phyloP scores from a whole-genome alignment of 2,888 invertebrate genomes.

The Pimpla rufipes region DNA sequence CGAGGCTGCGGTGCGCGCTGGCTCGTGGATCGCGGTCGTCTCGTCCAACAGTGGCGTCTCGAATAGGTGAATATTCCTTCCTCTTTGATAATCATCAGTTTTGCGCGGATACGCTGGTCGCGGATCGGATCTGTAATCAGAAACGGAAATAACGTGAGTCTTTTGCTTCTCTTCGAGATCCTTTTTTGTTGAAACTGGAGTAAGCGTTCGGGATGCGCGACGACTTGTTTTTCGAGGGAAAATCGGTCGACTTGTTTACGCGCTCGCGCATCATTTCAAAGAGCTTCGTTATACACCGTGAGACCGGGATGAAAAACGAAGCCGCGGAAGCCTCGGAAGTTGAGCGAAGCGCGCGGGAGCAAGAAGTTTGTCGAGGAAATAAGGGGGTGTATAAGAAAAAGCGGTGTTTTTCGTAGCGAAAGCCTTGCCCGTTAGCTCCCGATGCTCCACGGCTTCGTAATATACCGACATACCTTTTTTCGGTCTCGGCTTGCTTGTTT shows the following conservation, averaged over 20 bases:
- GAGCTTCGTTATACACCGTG: slow-evolving; percentile 21
- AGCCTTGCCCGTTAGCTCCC: slow-evolving; percentile 23
- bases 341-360: slow-evolving; percentile 34
- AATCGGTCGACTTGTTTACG: slow-evolving; percentile 34
- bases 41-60: too few relatives aligned
- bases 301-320: slow-evolving; percentile 34
- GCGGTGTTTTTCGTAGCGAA: slow-evolving; percentile 29
- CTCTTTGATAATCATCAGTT: background rate
- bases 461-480: slow-evolving; percentile 22
- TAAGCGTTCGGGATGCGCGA: background rate
- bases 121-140: background rate
- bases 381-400: slow-evolving; percentile 37
- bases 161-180: background rate
- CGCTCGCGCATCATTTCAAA: slow-evolving; percentile 43
- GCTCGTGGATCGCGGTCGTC: background rate
- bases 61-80: background rate
- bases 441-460: slow-evolving; percentile 7
- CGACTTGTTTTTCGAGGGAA: slow-evolving; percentile 26
- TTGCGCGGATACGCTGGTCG: background rate
- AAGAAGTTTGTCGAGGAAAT: slow-evolving; percentile 36
- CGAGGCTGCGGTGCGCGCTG: too few relatives aligned
- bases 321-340: slow-evolving; percentile 35
- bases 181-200: background rate
- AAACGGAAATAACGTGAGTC: too few relatives aligned
- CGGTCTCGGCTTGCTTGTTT: slow-evolving; percentile 38